phyloP scores from a whole-genome alignment of 2,797 vertebrate genomes.

The Cuculus canorus region DNA sequence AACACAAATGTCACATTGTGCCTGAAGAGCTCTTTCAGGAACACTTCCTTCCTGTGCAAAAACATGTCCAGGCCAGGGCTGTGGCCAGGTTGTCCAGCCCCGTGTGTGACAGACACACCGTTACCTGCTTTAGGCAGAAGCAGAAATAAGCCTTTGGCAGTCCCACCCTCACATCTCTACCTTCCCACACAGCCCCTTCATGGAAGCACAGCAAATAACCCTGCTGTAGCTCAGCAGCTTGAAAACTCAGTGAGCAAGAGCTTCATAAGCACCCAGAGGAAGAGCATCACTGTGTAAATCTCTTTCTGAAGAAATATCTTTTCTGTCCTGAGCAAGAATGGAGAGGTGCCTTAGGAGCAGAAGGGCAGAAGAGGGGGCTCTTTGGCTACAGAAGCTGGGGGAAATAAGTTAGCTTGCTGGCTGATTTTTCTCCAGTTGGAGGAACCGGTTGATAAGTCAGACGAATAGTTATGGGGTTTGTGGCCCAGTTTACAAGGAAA shows the following conservation, averaged over 20 bases:
- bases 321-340: background rate
- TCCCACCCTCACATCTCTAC: background rate
- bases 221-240: background rate
- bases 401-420: background rate
- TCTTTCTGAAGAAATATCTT: background rate
- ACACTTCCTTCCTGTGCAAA: background rate
- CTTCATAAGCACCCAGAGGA: background rate
- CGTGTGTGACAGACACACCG: fast-evolving
- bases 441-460: background rate
- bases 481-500: background rate
- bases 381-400: background rate
- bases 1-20: background rate
- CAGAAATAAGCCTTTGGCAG: background rate
- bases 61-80: fast-evolving
- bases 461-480: background rate
- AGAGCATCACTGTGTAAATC: background rate
- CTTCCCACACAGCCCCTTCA: background rate
- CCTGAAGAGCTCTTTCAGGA: background rate
- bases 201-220: background rate
- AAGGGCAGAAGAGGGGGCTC: background rate
- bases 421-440: background rate
- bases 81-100: background rate
- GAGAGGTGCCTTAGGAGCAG: background rate
- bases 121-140: background rate
- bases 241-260: background rate